phyloP scores from a whole-genome alignment of 1,140 invertebrate species.

The Mercenaria mercenaria region DNA sequence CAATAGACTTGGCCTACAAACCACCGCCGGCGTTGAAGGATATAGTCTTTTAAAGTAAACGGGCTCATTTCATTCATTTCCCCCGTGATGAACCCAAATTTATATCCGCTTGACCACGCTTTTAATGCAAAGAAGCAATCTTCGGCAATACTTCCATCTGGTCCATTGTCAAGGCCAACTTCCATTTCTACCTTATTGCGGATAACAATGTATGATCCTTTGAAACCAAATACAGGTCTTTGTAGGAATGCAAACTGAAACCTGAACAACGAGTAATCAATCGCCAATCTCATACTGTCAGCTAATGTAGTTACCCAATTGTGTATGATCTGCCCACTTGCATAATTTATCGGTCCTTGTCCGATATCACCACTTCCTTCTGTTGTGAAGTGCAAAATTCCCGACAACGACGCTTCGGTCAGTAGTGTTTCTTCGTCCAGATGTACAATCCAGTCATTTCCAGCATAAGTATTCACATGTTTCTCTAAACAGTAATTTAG shows the following conservation, averaged over 20 bases:
- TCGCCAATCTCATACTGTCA: slow-evolving; percentile 96
- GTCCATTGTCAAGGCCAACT: slow-evolving; percentile 97
- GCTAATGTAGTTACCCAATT: slow-evolving; percentile 99
- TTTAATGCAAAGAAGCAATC: slow-evolving; percentile 99
- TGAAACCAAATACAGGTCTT: slow-evolving; percentile 98
- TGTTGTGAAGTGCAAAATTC: slow-evolving; percentile 96
- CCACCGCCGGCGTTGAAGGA: slow-evolving; percentile 98
- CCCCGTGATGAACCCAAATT: slow-evolving; percentile 85
- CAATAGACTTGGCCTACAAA: slow-evolving; percentile 97
- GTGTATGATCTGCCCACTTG: slow-evolving; percentile 94
- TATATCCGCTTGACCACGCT: slow-evolving; percentile 88
- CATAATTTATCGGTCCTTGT: slow-evolving; percentile 93
- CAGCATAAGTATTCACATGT: slow-evolving; percentile 93
- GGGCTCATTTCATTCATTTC: slow-evolving; percentile 99
- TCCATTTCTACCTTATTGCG: slow-evolving; percentile 94
- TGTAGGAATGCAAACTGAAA: slow-evolving; percentile 97
- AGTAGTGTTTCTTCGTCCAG: slow-evolving; percentile 98
- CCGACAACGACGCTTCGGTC: slow-evolving; percentile 94
- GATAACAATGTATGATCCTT: slow-evolving; percentile 88
- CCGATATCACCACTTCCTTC: slow-evolving; percentile 97
- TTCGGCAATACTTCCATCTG: slow-evolving; percentile 98
- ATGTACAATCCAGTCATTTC: slow-evolving; percentile 98
- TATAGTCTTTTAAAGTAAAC: slow-evolving; percentile 97
- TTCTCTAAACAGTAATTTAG: slow-evolving; percentile 98
- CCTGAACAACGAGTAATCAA: slow-evolving; percentile 97